A percentile compares a stretch with the other conserved stretches of the same genome.
These are phyloP conservation scores for Lochmaea capreae DNA, from an alignment of 2,888 invertebrate genomes.

Conservation along the genomic window DNA sequence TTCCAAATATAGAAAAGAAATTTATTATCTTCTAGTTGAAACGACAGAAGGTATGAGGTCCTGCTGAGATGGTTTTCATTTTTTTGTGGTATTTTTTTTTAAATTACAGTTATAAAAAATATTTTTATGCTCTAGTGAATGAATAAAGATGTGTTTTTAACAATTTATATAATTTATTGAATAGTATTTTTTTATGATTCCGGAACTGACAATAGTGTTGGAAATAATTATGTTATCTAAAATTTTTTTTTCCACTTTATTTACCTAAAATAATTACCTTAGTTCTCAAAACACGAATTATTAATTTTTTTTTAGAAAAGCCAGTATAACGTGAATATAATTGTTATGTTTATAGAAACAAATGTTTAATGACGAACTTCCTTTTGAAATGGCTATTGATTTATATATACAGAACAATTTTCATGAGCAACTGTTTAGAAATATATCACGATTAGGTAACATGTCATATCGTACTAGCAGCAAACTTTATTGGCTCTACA, in stretches of 20 bases:
- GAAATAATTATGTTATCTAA: not conserved
- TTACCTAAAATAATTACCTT: not conserved
- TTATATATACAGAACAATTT: not conserved
- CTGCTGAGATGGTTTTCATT: too few species aligned
- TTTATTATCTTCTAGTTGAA: too few species aligned
- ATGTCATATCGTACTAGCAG: too few species aligned
- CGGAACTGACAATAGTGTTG: not conserved
- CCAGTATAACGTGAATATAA: conserved; percentile 2
- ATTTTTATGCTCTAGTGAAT: too few species aligned
- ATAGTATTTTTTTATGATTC: not conserved
- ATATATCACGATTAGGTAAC: not conserved
- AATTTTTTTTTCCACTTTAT: not conserved
- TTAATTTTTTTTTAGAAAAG: not conserved
- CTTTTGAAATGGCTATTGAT: not conserved
- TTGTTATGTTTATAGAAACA: not conserved
- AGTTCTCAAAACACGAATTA: not conserved
- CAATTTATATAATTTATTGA: not conserved
- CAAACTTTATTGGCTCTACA: too few species aligned
- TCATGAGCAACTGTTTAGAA: not conserved
- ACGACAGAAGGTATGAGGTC: too few species aligned
- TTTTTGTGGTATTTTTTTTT: too few species aligned
- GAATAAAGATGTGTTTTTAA: not conserved
- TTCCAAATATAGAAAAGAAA: too few species aligned
- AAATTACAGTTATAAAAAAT: too few species aligned
- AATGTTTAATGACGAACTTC: conserved; percentile 6